phyloP scores from a whole-genome alignment of 2,888 invertebrate genomes.

The Drosophila crucigera region DNA sequence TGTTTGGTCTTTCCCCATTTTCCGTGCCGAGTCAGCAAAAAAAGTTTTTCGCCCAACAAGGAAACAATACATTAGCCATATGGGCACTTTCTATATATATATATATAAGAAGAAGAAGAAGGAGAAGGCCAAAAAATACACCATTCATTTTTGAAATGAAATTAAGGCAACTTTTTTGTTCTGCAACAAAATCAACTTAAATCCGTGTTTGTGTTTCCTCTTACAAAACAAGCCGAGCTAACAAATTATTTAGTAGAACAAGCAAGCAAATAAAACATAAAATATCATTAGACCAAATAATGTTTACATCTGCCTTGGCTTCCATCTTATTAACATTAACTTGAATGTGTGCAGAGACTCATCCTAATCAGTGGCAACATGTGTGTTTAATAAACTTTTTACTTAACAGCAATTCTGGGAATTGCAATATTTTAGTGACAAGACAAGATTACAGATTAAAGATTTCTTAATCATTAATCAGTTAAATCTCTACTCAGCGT shows the following conservation, averaged over 20 bases:
- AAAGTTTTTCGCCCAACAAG: constrained; percentile 42
- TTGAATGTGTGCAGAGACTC: neutral
- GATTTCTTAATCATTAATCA: neutral
- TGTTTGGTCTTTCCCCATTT: constrained; percentile 29
- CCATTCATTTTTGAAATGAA: constrained; percentile 17
- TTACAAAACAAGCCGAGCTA: neutral
- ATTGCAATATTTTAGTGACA: neutral
- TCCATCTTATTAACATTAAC: neutral
- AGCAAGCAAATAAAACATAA: neutral
- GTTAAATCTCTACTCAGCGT: neutral
- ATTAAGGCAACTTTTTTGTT: constrained; percentile 36
- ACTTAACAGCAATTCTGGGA: neutral
- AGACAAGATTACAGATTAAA: neutral
- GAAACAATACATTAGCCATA: constrained; percentile 42
- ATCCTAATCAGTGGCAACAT: no score
- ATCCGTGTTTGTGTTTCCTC: neutral
- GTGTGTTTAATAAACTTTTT: neutral
- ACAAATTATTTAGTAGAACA: neutral
- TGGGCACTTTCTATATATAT: neutral
- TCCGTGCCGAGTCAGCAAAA: constrained; percentile 40
- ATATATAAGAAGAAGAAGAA: neutral
- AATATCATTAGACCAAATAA: neutral
- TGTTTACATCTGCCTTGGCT: no score
- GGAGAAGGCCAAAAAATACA: neutral
- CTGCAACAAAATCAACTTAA: constrained; percentile 12